phyloP scores from a whole-genome alignment of 2,888 invertebrate genomes.

The Cecidostiba fungosa region DNA sequence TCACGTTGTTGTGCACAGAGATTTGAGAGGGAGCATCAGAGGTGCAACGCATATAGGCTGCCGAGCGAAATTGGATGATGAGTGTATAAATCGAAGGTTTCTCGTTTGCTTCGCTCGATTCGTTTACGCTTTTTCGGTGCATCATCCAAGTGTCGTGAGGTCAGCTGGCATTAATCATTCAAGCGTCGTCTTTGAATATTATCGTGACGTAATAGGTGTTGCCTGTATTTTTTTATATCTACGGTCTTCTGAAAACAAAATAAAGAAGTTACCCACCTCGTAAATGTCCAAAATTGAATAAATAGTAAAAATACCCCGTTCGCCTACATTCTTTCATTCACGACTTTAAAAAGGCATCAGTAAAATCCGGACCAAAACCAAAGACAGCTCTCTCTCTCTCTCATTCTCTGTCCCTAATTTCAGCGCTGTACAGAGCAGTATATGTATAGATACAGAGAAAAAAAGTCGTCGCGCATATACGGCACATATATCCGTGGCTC shows the following conservation, averaged over 20 bases:
- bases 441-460: neutral
- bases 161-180: neutral
- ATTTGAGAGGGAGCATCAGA: neutral
- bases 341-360: neutral
- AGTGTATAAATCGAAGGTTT: neutral
- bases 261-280: no score
- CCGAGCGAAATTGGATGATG: no score
- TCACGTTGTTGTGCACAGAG: neutral
- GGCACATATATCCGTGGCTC: neutral
- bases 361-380: neutral
- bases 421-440: neutral
- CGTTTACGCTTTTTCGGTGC: neutral
- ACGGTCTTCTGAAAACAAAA: no score
- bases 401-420: conserved; percentile 48
- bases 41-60: no score
- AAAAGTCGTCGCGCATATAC: neutral
- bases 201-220: no score
- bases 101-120: neutral
- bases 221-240: no score
- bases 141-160: neutral
- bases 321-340: neutral
- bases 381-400: neutral
- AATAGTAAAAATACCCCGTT: no score
- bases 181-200: no score
- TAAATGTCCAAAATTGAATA: no score